Base-by-base conservation (phyloP, 2,113 vertebrate genomes). In the Mesocricetus auratus region DNA sequence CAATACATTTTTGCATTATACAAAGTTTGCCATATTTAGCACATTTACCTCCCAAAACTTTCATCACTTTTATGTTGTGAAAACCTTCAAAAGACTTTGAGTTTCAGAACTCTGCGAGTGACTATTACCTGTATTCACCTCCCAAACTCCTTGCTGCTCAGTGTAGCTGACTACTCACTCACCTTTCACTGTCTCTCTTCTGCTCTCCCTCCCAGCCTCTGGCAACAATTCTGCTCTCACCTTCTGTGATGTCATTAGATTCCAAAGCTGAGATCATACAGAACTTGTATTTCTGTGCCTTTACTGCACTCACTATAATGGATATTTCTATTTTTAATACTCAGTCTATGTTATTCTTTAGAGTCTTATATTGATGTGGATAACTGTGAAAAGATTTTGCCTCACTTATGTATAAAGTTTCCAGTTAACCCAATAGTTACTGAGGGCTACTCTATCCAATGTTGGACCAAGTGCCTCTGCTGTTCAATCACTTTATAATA, bases 131-230 rank as follows among this genome's bases (percentile, higher is more conserved):
- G 12, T 31, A 50, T 50, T 50, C 29, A 78, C 45, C 45, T 56
- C 3, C 29, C 15, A 45, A 50, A 3, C 74, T 19, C 45, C 75
- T 19, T 78, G 29, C 13, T 50, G 42, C 74, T 77, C 21, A 62
- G 42, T 47, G 26, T 26, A 47, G 24, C 39, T 75, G 42, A 31
- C 74, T 13, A 33, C 24, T 31, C n/a, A 26, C 12, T 47, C 26
- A 45, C 42, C 26, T 16, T 2, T 4, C 19, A 79, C 50, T 22
- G 1, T 22, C 50, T 79, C 50, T 56, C n/a, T n/a, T n/a, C 50
- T 17, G 29, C 29, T 36, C 1, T 2, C 31, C 2, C n/a, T n/a
- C n/a, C 19, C 1, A 79, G 33, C 1, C 1, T 22, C 26, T 11
- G 50, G 33, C 4, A 79, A 36, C 77, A n/a, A 22, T 22, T 78